Conservation (phyloP, 1,140 invertebrate species). For the Lithobius niger region DNA sequence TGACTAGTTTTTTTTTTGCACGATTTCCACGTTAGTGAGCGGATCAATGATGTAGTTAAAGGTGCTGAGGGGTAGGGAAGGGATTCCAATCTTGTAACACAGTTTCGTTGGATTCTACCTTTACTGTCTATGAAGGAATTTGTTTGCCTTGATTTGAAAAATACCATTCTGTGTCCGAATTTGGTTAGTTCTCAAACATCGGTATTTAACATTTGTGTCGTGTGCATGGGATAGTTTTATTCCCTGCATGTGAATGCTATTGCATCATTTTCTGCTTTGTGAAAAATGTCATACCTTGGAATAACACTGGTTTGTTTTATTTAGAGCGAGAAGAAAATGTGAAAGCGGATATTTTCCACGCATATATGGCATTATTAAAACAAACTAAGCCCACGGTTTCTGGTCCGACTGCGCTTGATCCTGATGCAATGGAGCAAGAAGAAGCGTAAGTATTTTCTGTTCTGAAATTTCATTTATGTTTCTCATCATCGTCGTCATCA, state of each 20-base stretch:
- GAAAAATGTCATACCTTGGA: slow-evolving; percentile 19
- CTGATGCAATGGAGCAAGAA: slow-evolving; percentile 63
- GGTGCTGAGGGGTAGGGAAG: no score
- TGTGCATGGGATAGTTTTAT: background rate
- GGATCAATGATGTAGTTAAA: no score
- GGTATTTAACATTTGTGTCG: no score
- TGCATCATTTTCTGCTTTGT: slow-evolving; percentile 33
- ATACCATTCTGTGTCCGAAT: no score
- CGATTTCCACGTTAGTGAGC: no score
- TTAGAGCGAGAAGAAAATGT: slow-evolving; percentile 96
- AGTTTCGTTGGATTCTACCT: no score
- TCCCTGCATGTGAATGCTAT: background rate
- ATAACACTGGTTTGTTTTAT: slow-evolving; percentile 11
- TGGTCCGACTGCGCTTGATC: slow-evolving; percentile 40
- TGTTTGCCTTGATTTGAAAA: no score
- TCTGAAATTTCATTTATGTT: background rate
- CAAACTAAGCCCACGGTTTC: slow-evolving; percentile 64
- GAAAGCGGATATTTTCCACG: slow-evolving; percentile 93
- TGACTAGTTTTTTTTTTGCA: no score
- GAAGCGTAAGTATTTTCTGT: slow-evolving; percentile 39
- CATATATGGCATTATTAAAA: slow-evolving; percentile 81
- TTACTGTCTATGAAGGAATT: no score
- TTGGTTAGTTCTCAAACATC: no score
- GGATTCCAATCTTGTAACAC: no score
- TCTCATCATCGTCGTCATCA: no score